These are phyloP conservation scores for Sebastiscus tertius DNA, from an alignment of 2,797 vertebrate species.

Conservation along the genomic window DNA sequence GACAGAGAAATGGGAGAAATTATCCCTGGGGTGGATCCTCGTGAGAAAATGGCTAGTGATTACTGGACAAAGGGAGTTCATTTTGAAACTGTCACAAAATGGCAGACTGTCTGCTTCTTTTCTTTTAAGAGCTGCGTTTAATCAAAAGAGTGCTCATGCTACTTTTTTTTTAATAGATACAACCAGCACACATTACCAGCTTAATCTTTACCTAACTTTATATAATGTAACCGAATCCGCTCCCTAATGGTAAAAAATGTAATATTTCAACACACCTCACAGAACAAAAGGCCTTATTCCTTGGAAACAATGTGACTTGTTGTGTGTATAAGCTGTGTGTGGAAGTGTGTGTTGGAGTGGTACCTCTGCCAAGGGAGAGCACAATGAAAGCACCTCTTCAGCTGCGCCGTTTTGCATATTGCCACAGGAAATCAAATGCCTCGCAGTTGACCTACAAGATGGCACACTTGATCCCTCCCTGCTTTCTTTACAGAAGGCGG, in stretches of 20 bases:
- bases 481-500: constrained; percentile 18
- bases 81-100: constrained; percentile 80
- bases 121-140: constrained; percentile 34
- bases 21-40: constrained; percentile 81
- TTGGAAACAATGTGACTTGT: constrained; percentile 24
- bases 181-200: not conserved
- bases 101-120: constrained; percentile 68
- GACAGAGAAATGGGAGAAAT: constrained; percentile 82
- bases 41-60: constrained; percentile 81
- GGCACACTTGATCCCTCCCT: constrained; percentile 66
- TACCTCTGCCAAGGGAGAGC: constrained; percentile 47
- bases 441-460: constrained; percentile 75
- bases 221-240: not conserved
- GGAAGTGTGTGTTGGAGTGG: constrained; percentile 34
- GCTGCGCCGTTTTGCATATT: constrained; percentile 77
- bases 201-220: not conserved
- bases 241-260: not conserved
- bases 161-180: not conserved
- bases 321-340: constrained; percentile 17
- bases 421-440: constrained; percentile 75
- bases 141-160: constrained; percentile 6
- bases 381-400: constrained; percentile 73
- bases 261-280: constrained; percentile 4
- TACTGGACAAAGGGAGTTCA: constrained; percentile 79
- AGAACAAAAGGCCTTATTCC: constrained; percentile 1